Evolutionary conservation across 1,140 invertebrate species (phyloP), one percentile per base, ranked within the genome.

Genomic region (Notospermus geniculatus): DNA sequence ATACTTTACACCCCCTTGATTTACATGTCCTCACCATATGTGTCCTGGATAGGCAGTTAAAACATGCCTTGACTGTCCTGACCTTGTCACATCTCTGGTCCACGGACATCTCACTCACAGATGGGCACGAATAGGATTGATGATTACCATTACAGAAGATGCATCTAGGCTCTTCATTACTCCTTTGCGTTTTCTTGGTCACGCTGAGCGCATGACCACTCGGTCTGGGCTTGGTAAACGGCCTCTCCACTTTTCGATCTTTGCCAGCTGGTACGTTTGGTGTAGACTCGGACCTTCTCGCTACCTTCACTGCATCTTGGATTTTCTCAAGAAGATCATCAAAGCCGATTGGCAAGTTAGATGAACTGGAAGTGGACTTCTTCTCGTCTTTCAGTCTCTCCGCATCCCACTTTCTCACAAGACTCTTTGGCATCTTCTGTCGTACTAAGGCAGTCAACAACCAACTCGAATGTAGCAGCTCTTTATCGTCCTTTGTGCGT

Each of bases 91-190:
- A 50, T 19, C 46, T 19, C 4, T 50, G 5, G 5, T 19, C 5
- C 9, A 50, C 25, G 4, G 46, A 27, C 46, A 50, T 50, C 5
- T n/a, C 25, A 5, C n/a, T 19, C 25, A 50, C 46, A 5, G 4
- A 7, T 5, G 46, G n/a, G n/a, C 46, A 50, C 9, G 9, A 23
- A 50, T 19, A 27, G n/a, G 46, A 19, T 27, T 5, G n/a, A n/a
- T 50, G 46, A 27, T n/a, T 50, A n/a, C n/a, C 46, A 50, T 27
- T n/a, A 50, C 46, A 50, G 46, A 50, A 50, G 5, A 50, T n/a
- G n/a, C 46, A 50, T 36, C 46, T 50, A 7, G 46, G 25, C 4
- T 50, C 4, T 27, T 9, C 19, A n/a, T n/a, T 4, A 7, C 46
- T n/a, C 46, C 5, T n/a, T 50, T 23, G 5, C 46, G 4, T 27